These are phyloP conservation scores for Lepidocyrtoides sp. DNA, from an alignment of 2,888 invertebrate genomes.

Conservation along the genomic window DNA sequence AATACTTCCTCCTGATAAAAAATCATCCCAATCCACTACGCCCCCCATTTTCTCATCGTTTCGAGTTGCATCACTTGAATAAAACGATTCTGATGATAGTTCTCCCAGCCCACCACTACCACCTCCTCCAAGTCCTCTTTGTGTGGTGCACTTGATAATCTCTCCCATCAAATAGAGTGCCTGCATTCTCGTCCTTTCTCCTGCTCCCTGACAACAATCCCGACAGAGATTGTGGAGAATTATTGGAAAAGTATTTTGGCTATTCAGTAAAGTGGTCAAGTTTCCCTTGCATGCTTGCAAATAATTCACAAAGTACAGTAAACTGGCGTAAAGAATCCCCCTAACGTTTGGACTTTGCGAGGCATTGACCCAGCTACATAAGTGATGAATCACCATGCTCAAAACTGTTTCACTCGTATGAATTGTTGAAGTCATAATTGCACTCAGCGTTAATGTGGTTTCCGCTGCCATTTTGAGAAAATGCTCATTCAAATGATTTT, in stretches of 20 bases:
- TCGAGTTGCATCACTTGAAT: too few species aligned
- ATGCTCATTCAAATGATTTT: slow-evolving; percentile 69
- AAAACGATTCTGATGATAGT: too few species aligned
- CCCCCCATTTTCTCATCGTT: background rate
- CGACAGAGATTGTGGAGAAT: slow-evolving; percentile 82
- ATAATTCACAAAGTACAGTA: slow-evolving; percentile 93
- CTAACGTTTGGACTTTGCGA: slow-evolving; percentile 87
- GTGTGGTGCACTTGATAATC: slow-evolving; percentile 81
- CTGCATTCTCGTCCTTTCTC: slow-evolving; percentile 82
- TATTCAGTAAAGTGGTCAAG: slow-evolving; percentile 52
- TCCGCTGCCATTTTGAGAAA: slow-evolving; percentile 83
- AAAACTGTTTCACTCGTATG: slow-evolving; percentile 48
- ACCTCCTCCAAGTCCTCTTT: slow-evolving; percentile 78
- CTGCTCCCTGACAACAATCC: slow-evolving; percentile 80
- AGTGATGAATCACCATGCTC: slow-evolving; percentile 80
- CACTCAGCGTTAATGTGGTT: slow-evolving; percentile 81
- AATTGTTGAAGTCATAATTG: slow-evolving; percentile 62
- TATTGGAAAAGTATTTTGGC: slow-evolving; percentile 73
- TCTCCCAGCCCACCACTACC: background rate
- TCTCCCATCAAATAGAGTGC: slow-evolving; percentile 84
- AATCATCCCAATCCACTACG: background rate
- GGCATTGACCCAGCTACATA: slow-evolving; percentile 81
- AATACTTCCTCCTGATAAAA: background rate
- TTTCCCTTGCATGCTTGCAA: slow-evolving; percentile 87
- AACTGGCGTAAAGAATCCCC: slow-evolving; percentile 94